Conservation (phyloP, 2,797 vertebrate species). For the Cynopterus sphinx region DNA sequence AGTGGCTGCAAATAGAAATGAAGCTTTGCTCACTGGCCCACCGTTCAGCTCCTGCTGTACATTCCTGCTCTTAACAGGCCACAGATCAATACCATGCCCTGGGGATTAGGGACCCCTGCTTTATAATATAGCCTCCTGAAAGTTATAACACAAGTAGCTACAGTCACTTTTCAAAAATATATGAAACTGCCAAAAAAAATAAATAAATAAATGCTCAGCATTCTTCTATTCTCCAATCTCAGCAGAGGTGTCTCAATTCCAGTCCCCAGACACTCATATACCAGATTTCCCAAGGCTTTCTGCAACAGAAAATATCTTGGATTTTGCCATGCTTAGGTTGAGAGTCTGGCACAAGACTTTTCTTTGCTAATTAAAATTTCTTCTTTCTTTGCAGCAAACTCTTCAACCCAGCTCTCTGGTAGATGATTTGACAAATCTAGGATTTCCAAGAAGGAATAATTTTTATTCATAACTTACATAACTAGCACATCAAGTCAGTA, state of each 20-base stretch:
- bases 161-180: neutral
- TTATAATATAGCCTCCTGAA: neutral
- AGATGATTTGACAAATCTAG: neutral
- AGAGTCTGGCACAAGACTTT: neutral
- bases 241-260: neutral
- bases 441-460: neutral
- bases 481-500: neutral
- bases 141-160: neutral
- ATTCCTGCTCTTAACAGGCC: too few species aligned
- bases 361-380: constrained; percentile 4
- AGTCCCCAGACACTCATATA: neutral
- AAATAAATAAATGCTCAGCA: neutral
- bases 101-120: neutral
- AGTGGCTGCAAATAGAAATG: too few species aligned
- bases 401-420: neutral
- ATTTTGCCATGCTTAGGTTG: neutral
- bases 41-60: too few species aligned
- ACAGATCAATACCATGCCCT: too few species aligned
- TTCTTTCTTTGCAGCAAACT: neutral
- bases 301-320: neutral
- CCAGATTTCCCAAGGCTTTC: neutral
- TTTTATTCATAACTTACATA: neutral
- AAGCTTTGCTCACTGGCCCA: too few species aligned
- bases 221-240: neutral
- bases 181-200: neutral